Percentiles rank a stretch among this genome's conserved stretches.
These are phyloP conservation scores for Bryconaethiops microstoma DNA, from an alignment of 2,797 vertebrate genomes.

Conservation along the genomic window DNA sequence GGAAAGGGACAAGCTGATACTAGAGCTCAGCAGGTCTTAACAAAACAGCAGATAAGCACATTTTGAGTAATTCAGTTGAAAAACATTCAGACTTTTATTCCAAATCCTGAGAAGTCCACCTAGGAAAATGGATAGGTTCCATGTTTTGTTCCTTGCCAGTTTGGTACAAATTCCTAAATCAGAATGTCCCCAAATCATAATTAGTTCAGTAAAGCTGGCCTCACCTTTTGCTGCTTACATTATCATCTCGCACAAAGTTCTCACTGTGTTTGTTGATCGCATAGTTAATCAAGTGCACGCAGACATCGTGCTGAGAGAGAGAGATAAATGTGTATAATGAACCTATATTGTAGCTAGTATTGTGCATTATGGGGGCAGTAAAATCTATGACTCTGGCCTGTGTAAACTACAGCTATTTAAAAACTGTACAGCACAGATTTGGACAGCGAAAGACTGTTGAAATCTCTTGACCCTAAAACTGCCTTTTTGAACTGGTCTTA, in stretches of 20 bases:
- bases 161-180: background rate
- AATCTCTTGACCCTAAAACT: constrained; percentile 33
- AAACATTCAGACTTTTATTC: background rate
- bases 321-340: constrained; percentile 34
- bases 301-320: constrained; percentile 70
- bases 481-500: constrained; percentile 21
- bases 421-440: constrained; percentile 46
- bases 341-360: constrained; percentile 47
- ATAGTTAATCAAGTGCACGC: constrained; percentile 89
- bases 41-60: background rate
- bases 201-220: background rate
- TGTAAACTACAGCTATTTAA: constrained; percentile 50
- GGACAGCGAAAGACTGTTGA: constrained; percentile 39
- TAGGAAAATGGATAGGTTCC: background rate
- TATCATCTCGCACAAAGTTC: constrained; percentile 79
- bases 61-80: too few relatives aligned
- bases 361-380: constrained; percentile 48
- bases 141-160: background rate
- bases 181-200: background rate
- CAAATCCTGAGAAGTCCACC: background rate
- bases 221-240: constrained; percentile 77
- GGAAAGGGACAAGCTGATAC: background rate
- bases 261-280: constrained; percentile 86
- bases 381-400: constrained; percentile 51
- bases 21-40: background rate